These are phyloP conservation scores for Euproctis similis DNA, from an alignment of 2,888 invertebrate genomes.

Conservation along the genomic window DNA sequence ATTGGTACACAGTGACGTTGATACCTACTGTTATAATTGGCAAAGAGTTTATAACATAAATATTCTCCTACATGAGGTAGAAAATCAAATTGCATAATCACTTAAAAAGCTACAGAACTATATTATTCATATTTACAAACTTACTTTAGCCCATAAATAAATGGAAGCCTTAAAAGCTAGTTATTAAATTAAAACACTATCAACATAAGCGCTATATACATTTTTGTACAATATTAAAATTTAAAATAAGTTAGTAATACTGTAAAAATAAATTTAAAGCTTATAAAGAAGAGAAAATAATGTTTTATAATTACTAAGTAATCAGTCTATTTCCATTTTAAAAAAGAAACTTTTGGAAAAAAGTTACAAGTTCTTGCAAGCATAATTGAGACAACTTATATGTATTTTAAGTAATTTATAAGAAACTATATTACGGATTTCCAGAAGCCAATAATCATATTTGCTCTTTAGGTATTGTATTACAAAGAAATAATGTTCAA, in stretches of 20 bases:
- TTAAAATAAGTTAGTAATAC: constrained; percentile 72
- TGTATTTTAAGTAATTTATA: too few relatives aligned
- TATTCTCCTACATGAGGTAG: constrained; percentile 68
- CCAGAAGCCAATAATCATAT: too few relatives aligned
- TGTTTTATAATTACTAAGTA: constrained; percentile 23
- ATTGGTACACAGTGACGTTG: too few relatives aligned
- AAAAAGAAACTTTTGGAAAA: too few relatives aligned
- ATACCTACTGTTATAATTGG: too few relatives aligned
- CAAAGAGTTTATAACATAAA: too few relatives aligned
- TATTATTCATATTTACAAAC: constrained; percentile 29
- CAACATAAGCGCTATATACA: constrained; percentile 61
- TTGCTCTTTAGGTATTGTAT: too few relatives aligned
- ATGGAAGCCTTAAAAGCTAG: constrained; percentile 17
- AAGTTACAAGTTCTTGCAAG: too few relatives aligned
- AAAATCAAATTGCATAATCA: constrained; percentile 51
- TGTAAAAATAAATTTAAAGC: constrained; percentile 72
- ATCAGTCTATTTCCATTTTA: constrained; percentile 60
- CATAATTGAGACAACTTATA: too few relatives aligned
- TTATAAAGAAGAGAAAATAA: constrained; percentile 44
- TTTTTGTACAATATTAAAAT: constrained; percentile 55
- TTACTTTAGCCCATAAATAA: constrained; percentile 26
- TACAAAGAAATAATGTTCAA: too few relatives aligned
- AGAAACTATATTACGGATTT: too few relatives aligned
- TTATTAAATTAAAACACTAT: constrained; percentile 23
- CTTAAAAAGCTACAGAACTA: constrained; percentile 26